Conservation (phyloP, 2,113 vertebrate species). For the Caranx melampygus region DNA sequence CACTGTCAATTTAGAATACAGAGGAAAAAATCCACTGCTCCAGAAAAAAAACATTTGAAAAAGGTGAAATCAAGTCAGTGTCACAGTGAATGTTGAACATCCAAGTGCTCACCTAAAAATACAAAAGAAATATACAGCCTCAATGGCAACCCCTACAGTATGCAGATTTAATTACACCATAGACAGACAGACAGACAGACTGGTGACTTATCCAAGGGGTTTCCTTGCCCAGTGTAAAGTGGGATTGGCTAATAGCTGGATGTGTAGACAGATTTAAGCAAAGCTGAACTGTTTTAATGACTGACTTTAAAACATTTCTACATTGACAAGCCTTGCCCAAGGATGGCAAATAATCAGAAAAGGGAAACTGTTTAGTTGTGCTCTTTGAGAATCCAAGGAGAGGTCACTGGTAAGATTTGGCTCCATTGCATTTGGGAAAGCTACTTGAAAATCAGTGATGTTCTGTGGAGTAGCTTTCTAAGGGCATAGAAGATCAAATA, state of each 20-base stretch:
- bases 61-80: background rate
- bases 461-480: conserved; percentile 61
- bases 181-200: no score
- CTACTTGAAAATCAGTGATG: conserved; percentile 64
- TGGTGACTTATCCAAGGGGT: no score
- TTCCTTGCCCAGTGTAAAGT: no score
- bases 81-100: background rate
- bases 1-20: conserved; percentile 26
- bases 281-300: background rate
- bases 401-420: conserved; percentile 35
- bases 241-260: no score
- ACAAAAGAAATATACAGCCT: background rate
- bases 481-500: conserved; percentile 82
- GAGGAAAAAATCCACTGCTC: conserved; percentile 20
- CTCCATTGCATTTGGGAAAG: conserved; percentile 48
- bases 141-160: background rate
- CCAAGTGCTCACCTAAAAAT: background rate
- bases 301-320: background rate
- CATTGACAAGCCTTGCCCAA: background rate
- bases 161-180: background rate
- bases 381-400: conserved; percentile 16
- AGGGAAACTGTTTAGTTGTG: conserved; percentile 5
- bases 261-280: background rate
- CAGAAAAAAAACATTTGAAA: background rate
- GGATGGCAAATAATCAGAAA: background rate